A percentile compares a stretch with the other conserved stretches of the same genome.
Evolutionary conservation across 2,797 vertebrate genomes (phyloP).

Genomic region (Coregonus suidteri): DNA sequence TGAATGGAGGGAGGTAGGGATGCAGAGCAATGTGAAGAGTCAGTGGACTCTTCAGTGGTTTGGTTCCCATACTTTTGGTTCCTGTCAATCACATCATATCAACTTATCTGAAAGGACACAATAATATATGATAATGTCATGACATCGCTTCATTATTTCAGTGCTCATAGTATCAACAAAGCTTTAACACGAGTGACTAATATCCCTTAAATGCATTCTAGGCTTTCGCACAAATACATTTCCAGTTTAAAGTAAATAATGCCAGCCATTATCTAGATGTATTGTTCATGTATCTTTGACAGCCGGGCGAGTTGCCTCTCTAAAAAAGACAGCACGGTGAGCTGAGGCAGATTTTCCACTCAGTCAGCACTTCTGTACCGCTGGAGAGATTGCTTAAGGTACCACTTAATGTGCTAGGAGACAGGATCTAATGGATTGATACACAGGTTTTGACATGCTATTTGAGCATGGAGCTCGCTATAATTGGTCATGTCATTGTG

Average conservation of each 20-base stretch:
- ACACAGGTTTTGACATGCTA: conserved; percentile 94
- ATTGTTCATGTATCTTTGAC: conserved; percentile 70
- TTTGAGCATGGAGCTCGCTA: conserved; percentile 90
- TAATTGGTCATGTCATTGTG: conserved; percentile 93
- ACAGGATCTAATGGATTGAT: conserved; percentile 88
- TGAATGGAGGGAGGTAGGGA: background rate
- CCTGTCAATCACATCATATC: conserved; percentile 39
- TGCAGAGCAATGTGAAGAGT: background rate
- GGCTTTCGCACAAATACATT: conserved; percentile 77
- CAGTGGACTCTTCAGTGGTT: conserved; percentile 39
- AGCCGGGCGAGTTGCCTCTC: conserved; percentile 48
- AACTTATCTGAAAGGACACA: conserved; percentile 69
- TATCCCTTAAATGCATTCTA: conserved; percentile 76
- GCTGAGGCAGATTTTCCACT: conserved; percentile 75
- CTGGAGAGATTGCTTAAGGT: conserved; percentile 80
- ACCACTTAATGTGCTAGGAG: conserved; percentile 86
- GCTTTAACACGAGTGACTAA: conserved; percentile 69
- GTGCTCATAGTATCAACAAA: conserved; percentile 65
- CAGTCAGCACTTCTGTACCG: conserved; percentile 77
- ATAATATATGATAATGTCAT: conserved; percentile 73
- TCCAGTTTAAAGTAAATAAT: conserved; percentile 75
- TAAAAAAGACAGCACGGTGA: conserved; percentile 63
- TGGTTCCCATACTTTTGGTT: conserved; percentile 8
- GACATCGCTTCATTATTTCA: conserved; percentile 64
- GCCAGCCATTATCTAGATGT: conserved; percentile 75